These are phyloP conservation scores for Ramphastos sulfuratus DNA, from an alignment of 2,113 vertebrate genomes.

Conservation along the genomic window DNA sequence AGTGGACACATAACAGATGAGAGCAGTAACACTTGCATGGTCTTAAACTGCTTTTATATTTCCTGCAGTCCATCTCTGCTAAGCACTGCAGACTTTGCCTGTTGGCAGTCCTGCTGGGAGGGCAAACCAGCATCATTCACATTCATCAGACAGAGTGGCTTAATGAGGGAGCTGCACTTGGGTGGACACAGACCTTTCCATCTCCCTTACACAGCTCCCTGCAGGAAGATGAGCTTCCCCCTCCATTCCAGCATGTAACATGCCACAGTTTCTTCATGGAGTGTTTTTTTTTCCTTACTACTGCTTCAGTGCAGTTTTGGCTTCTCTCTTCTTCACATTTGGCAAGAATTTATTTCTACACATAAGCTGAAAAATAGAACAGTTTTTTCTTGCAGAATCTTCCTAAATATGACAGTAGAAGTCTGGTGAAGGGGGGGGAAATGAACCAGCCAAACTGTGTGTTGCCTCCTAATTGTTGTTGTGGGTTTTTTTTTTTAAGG, in stretches of 20 bases:
- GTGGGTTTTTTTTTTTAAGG: not conserved
- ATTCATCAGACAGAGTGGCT: not conserved
- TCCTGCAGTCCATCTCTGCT: not conserved
- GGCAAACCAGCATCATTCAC: fast-evolving
- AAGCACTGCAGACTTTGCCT: not conserved
- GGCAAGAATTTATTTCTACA: not conserved
- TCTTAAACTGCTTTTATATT: not conserved
- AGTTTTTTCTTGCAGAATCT: not conserved
- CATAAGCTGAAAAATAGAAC: not conserved
- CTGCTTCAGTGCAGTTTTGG: not conserved
- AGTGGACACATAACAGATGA: not conserved
- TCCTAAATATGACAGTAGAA: not conserved
- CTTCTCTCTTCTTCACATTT: not conserved
- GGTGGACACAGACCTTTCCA: not conserved
- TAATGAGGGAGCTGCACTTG: not conserved
- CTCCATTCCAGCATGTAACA: not conserved
- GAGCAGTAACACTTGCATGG: not conserved
- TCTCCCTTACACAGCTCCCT: not conserved
- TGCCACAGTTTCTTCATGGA: not conserved
- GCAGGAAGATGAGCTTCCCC: not conserved
- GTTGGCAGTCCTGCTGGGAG: not conserved
- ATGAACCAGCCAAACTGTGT: not conserved
- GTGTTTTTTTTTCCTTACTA: not conserved
- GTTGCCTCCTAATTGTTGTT: not conserved
- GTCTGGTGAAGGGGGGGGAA: not conserved